A percentile compares a stretch with the other conserved stretches of the same genome.
These are phyloP conservation scores for Heloderma charlesbogerti DNA, from an alignment of 2,113 vertebrate genomes.

Conservation along the genomic window DNA sequence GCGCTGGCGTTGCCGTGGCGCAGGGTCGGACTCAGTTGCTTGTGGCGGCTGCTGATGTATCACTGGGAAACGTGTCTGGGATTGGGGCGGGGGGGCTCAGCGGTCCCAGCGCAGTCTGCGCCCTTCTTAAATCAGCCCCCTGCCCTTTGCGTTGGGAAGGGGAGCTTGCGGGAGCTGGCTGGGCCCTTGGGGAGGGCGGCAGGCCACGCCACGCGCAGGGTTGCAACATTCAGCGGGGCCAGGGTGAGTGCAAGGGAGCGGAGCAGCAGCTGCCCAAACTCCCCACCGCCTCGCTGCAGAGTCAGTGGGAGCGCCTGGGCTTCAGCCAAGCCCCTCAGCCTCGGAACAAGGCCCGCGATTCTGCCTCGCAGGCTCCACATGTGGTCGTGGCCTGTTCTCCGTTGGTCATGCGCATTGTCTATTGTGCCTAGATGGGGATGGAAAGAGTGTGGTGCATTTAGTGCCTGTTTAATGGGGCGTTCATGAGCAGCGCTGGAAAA, in stretches of 20 bases:
- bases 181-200: background rate
- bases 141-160: background rate
- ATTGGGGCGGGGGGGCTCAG: background rate
- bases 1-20: background rate
- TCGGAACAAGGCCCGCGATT: background rate
- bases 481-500: background rate
- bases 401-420: background rate
- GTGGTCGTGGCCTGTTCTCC: background rate
- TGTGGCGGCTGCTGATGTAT: background rate
- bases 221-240: too few relatives aligned
- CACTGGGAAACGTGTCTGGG: too few relatives aligned
- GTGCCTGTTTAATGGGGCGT: background rate
- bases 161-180: background rate
- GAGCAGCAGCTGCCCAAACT: too few relatives aligned
- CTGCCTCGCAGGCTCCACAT: background rate
- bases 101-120: too few relatives aligned
- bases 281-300: background rate
- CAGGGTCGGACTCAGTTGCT: background rate
- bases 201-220: background rate
- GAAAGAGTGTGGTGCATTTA: background rate
- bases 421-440: background rate
- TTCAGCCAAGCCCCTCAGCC: background rate
- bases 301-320: background rate
- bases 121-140: background rate
- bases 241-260: background rate